A percentile compares a stretch with the other conserved stretches of the same genome.
Conservation (phyloP, 1,140 invertebrate genomes). For the Heliothis subflexa region DNA sequence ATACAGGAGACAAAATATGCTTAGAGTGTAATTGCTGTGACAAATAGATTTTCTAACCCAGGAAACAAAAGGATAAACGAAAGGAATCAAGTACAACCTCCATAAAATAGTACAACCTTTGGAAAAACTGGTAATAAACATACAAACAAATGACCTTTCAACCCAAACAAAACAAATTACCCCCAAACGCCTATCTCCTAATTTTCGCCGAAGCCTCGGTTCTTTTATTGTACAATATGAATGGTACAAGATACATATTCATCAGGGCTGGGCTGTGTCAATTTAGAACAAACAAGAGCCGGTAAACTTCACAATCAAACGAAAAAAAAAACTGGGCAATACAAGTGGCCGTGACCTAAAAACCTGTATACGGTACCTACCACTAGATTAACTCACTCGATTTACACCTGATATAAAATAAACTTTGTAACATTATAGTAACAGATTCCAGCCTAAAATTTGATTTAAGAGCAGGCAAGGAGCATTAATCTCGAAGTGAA, state of each 20-base stretch:
- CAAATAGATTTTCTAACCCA: too few species aligned
- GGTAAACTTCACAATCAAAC: constrained; percentile 56
- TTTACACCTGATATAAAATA: constrained; percentile 17
- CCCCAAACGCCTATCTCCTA: constrained; percentile 4
- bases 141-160: constrained; percentile 21
- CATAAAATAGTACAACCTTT: constrained; percentile 17
- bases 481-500: constrained; percentile 18
- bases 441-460: background rate
- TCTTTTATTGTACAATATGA: constrained; percentile 26
- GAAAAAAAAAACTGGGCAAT: constrained; percentile 52
- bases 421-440: constrained; percentile 1
- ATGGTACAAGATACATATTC: constrained; percentile 45
- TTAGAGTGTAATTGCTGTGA: too few species aligned
- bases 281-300: constrained; percentile 50
- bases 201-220: constrained; percentile 5
- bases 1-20: too few species aligned
- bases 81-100: background rate
- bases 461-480: background rate
- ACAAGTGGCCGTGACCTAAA: constrained; percentile 54
- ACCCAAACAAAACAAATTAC: background rate
- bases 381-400: constrained; percentile 33
- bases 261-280: constrained; percentile 37
- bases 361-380: constrained; percentile 44
- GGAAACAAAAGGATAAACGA: too few species aligned
- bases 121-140: constrained; percentile 24